Conservation (phyloP, 2,888 invertebrate species). For the Megastigmus dorsalis region DNA sequence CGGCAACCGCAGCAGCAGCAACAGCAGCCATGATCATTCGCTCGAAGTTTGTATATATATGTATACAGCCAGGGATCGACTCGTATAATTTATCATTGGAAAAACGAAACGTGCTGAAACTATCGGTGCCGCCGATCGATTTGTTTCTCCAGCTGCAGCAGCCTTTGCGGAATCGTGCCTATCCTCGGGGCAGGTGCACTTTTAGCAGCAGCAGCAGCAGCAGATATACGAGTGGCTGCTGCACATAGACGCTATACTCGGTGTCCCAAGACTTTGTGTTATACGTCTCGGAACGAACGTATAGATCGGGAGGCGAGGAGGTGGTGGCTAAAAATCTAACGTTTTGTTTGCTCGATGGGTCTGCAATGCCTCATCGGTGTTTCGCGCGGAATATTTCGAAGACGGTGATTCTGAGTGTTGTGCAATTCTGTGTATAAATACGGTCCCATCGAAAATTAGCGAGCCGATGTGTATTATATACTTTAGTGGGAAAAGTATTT, state of each 20-base stretch:
- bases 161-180: constrained; percentile 32
- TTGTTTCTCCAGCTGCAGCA: constrained; percentile 30
- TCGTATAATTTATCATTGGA: constrained; percentile 50
- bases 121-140: constrained; percentile 50
- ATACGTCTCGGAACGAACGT: too few relatives aligned
- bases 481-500: background rate
- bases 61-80: background rate
- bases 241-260: too few relatives aligned
- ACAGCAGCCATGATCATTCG: too few relatives aligned
- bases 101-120: constrained; percentile 52
- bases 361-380: background rate
- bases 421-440: too few relatives aligned
- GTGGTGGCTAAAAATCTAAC: background rate
- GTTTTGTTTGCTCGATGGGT: constrained; percentile 4
- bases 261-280: too few relatives aligned
- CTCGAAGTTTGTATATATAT: too few relatives aligned
- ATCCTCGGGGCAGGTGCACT: constrained; percentile 43
- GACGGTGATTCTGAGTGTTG: background rate
- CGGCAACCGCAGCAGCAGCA: too few relatives aligned
- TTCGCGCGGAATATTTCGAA: background rate
- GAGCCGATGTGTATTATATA: too few relatives aligned
- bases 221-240: too few relatives aligned
- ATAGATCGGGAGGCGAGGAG: too few relatives aligned
- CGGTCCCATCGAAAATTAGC: background rate
- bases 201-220: too few relatives aligned